These are phyloP conservation scores for Oncorhynchus tshawytscha DNA, from an alignment of 2,113 vertebrate genomes.

Conservation along the genomic window DNA sequence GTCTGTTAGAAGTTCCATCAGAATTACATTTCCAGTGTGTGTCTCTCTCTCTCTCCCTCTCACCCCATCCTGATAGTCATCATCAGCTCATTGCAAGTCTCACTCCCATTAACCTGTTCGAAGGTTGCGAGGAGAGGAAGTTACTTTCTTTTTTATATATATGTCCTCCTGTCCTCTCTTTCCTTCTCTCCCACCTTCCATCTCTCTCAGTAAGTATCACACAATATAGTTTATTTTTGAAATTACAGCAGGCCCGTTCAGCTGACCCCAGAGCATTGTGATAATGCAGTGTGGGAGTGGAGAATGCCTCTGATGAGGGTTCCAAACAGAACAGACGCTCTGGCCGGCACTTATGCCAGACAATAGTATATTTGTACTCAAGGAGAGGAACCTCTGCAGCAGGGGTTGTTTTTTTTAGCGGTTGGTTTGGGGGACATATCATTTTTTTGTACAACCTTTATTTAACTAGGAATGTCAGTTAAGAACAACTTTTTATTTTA, in stretches of 20 bases:
- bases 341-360: constrained; percentile 55
- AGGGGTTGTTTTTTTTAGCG: no score
- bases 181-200: constrained; percentile 53
- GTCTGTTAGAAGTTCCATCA: constrained; percentile 68
- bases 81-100: constrained; percentile 54
- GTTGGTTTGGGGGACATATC: no score
- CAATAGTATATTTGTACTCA: constrained; percentile 46
- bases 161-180: constrained; percentile 13
- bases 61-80: constrained; percentile 52
- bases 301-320: constrained; percentile 63
- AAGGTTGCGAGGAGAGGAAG: constrained; percentile 40
- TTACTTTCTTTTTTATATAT: constrained; percentile 38
- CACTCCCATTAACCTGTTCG: constrained; percentile 61
- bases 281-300: constrained; percentile 66
- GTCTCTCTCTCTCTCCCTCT: constrained; percentile 7
- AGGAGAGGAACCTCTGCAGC: not conserved
- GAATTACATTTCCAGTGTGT: constrained; percentile 60
- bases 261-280: constrained; percentile 68
- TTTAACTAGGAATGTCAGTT: no score
- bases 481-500: no score
- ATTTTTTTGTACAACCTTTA: no score
- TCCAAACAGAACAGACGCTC: constrained; percentile 46
- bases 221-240: constrained; percentile 78
- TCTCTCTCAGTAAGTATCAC: constrained; percentile 63
- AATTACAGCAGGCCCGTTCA: constrained; percentile 65